Percentiles rank a stretch among this genome's conserved stretches.
Evolutionary conservation across 2,797 vertebrate genomes (phyloP).

Genomic region (Chromis chromis): DNA sequence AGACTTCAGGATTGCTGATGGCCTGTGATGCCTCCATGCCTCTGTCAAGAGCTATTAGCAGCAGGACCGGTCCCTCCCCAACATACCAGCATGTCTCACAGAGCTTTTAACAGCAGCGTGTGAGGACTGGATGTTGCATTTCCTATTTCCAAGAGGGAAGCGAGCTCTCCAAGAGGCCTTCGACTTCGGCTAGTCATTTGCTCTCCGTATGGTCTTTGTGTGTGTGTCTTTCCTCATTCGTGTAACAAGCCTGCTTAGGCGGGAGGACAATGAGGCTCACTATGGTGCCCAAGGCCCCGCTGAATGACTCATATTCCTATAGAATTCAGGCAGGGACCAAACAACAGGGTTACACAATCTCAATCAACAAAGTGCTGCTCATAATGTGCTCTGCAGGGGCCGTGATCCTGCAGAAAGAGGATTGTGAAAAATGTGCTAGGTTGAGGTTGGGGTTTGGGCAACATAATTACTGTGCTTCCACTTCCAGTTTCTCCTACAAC

Average conservation of each 20-base stretch:
- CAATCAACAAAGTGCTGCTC: conserved; percentile 69
- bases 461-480: conserved; percentile 52
- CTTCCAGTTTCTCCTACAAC: conserved; percentile 25
- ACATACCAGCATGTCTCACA: conserved; percentile 5
- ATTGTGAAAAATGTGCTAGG: conserved; percentile 51
- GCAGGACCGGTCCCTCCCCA: conserved; percentile 7
- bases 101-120: conserved; percentile 36
- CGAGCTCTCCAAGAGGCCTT: conserved; percentile 50
- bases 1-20: conserved; percentile 23
- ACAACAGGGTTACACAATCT: conserved; percentile 68
- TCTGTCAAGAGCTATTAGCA: conserved; percentile 54
- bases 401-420: conserved; percentile 59
- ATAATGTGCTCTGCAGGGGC: conserved; percentile 47
- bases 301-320: conserved; percentile 72
- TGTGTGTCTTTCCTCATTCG: conserved; percentile 35
- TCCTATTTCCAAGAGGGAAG: conserved; percentile 63
- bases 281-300: conserved; percentile 56
- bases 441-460: conserved; percentile 42
- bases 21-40: conserved; percentile 22
- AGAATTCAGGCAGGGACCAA: conserved; percentile 58
- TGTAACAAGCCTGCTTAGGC: conserved; percentile 57
- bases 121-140: conserved; percentile 62
- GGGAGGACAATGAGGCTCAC: conserved; percentile 69
- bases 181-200: conserved; percentile 15
- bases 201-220: conserved; percentile 29